Evolutionary conservation across 2,888 invertebrate species (phyloP), one percentile per base, ranked within the genome.

Genomic region (Dicyrtomina minuta): DNA sequence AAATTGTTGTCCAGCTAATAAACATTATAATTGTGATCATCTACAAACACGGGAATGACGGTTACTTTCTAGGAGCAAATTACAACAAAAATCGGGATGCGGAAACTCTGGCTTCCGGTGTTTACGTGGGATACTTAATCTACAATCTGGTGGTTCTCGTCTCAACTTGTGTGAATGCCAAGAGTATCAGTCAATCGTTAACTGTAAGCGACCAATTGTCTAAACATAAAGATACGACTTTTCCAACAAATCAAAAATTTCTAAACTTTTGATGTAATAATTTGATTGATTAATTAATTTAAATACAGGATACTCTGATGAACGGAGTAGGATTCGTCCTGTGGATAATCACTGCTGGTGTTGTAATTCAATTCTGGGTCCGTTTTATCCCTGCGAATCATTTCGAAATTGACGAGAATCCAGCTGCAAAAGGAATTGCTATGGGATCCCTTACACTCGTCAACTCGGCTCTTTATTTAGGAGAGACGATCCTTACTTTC

Each of bases 51-150:
- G 93, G 93, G 13, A 90, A 89, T 83, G 88, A 88, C 75, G 93
- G 93, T 2, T 88, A 88, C 80, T 93, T 93, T 81, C 85, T 93
- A 72, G 93, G 93, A 43, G 90, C 93, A 64, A 92, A 92, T 20
- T 93, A 92, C 92, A 93, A 93, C 83, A 84, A 93, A 65, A 91
- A 92, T 79, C 92, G 93, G 81, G 93, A 93, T 79, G 90, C 90
- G 22, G 93, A 93, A 84, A 92, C 93, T 74, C 89, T 93, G 1
- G 92, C 92, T 0, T 91, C 92, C 0, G 93, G 93, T 10, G 89
- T 93, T 2, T 89, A 92, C 77, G 90, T 93, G 6, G 93, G 93
- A 17, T 93, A 89, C 82, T 88, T 92, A 79, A 89, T 93, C 68
- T 93, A 92, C 83, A 93, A 92, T 0, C 84, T 86, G 2, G 90